These are phyloP conservation scores for Morelia viridis DNA, from an alignment of 2,797 vertebrate species.

Conservation along the genomic window DNA sequence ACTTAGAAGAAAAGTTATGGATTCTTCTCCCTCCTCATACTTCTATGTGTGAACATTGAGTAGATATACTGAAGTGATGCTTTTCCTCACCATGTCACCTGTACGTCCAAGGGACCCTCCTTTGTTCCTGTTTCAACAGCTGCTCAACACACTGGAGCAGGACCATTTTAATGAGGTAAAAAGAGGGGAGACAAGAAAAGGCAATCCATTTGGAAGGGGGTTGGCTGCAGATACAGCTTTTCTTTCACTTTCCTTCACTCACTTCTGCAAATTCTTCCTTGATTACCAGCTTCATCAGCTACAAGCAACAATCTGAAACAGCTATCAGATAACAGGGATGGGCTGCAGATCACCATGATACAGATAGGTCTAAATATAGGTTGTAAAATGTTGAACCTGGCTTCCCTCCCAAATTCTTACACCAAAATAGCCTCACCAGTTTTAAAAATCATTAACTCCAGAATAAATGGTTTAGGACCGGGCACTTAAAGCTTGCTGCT, in stretches of 20 bases:
- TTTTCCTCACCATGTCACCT: not conserved
- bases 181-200: not conserved
- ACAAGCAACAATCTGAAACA: not conserved
- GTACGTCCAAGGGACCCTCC: not conserved
- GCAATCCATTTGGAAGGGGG: not conserved
- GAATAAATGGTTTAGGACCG: not conserved
- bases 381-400: not conserved
- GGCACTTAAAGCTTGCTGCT: not conserved
- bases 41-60: not conserved
- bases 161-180: not conserved
- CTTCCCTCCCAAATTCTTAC: not conserved
- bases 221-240: not conserved
- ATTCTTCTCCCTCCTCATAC: not conserved
- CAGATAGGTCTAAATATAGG: not conserved
- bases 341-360: constrained; percentile 8
- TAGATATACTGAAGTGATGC: not conserved
- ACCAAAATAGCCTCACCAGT: not conserved
- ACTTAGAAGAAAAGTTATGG: not conserved
- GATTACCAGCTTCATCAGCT: not conserved
- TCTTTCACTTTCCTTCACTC: not conserved
- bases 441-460: not conserved
- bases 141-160: not conserved
- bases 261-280: not conserved
- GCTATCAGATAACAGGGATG: not conserved
- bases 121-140: not conserved